Evolutionary conservation across 2,797 vertebrate species (phyloP), one percentile per base, ranked within the genome.

Genomic region (Echiichthys vipera): DNA sequence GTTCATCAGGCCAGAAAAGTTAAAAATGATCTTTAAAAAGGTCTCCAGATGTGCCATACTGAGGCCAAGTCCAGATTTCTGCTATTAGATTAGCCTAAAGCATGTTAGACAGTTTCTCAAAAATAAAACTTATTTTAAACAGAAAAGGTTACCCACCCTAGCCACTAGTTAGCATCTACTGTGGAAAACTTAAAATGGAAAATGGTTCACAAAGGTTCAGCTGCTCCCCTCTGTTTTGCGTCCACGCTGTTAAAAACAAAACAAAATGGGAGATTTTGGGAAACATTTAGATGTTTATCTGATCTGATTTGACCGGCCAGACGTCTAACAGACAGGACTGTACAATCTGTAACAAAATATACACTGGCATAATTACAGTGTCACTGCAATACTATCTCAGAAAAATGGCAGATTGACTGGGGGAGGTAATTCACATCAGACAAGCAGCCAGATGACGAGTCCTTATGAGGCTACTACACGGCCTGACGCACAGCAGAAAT

Each of bases 321-420:
- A 50, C 55, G 11, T 24, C 58, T 40, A 5, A 40, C 54, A 69
- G 65, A 68, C 43, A 40, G 8, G 14, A 47, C 34, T 24, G 36
- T 63, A 58, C 55, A 62, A 51, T 59, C 63, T 40, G 47, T 56
- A 24, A 57, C 36, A 56, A 78, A 80, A 70, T 62, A 83, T 30
- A 24, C 53, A 51, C 20, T 39, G 47, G 37, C 24, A 62, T 73
- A 59, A 74, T 70, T 49, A 76, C 14, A 1, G 40, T 27, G 55
- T 46, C 3, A 22, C 14, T 71, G 64, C 47, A 50, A 68, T 27
- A 71, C 46, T 66, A 67, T 54, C 45, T 58, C 47, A 59, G 22
- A 74, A 65, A 77, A 68, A 67, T 70, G 64, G 68, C 68, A 73
- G 73, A 84, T 45, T 83, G 50, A 64, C 63, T 42, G 67, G 42